A percentile compares a stretch with the other conserved stretches of the same genome.
These are phyloP conservation scores for Gymnoscopelus braueri DNA, from an alignment of 2,797 vertebrate genomes.

Conservation along the genomic window DNA sequence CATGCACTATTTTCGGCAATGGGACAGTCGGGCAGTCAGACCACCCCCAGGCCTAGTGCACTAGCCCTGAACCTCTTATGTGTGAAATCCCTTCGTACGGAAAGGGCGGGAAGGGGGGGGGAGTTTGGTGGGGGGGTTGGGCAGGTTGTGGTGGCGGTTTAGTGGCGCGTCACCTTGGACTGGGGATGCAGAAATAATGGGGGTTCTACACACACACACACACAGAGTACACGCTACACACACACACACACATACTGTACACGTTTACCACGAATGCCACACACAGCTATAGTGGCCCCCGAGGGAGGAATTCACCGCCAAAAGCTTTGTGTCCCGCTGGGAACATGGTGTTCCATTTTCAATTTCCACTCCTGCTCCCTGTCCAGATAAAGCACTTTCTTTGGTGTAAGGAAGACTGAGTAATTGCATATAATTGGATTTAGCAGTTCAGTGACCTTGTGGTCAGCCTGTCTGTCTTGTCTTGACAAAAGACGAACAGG, in stretches of 20 bases:
- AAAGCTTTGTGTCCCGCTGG: conserved; percentile 19
- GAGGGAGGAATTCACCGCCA: conserved; percentile 6
- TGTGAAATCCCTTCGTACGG: not conserved
- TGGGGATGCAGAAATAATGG: not conserved
- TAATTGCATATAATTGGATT: conserved; percentile 75
- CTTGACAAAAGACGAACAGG: conserved; percentile 38
- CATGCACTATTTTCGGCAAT: too few relatives aligned
- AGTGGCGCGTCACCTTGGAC: not conserved
- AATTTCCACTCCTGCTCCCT: conserved; percentile 13
- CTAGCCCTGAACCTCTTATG: not conserved
- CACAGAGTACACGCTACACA: not conserved
- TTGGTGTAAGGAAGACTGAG: conserved; percentile 47
- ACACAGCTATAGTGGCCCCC: not conserved
- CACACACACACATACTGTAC: not conserved
- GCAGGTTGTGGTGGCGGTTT: too few relatives aligned
- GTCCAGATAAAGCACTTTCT: conserved; percentile 50
- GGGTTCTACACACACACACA: not conserved
- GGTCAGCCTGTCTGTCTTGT: conserved; percentile 44
- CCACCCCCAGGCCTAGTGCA: too few relatives aligned
- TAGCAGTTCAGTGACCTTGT: conserved; percentile 64
- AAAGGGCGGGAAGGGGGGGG: not conserved
- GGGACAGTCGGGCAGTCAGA: too few relatives aligned
- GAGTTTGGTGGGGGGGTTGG: too few relatives aligned
- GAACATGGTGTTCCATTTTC: conserved; percentile 31
- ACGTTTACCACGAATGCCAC: not conserved